These are phyloP conservation scores for Cygnus atratus DNA, from an alignment of 2,113 vertebrate genomes.

Conservation along the genomic window DNA sequence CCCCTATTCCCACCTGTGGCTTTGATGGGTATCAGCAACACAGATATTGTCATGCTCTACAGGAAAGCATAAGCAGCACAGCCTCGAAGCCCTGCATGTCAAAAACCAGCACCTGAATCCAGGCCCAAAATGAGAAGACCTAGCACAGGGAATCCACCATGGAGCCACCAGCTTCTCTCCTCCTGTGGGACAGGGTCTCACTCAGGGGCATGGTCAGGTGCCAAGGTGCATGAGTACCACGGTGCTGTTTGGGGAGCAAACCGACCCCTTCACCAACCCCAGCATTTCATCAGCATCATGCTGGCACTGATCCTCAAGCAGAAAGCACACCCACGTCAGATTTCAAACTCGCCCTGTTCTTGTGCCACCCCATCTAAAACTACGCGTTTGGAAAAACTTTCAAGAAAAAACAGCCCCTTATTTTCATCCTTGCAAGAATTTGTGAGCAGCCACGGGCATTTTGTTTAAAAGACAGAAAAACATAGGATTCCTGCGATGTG, in stretches of 20 bases:
- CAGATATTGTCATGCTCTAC: not conserved
- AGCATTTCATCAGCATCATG: not conserved
- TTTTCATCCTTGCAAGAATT: too few relatives aligned
- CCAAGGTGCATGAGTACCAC: accelerated
- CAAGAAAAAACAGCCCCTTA: not conserved
- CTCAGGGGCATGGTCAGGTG: not conserved
- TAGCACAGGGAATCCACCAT: not conserved
- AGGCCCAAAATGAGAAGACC: not conserved
- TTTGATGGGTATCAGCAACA: not conserved
- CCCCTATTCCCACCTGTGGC: not conserved
- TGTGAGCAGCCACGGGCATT: too few relatives aligned
- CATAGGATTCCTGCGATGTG: not conserved
- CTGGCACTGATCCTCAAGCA: not conserved
- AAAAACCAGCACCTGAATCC: not conserved
- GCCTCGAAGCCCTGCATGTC: not conserved
- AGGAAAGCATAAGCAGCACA: not conserved
- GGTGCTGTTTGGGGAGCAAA: not conserved
- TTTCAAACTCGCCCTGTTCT: not conserved
- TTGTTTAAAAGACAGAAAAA: not conserved
- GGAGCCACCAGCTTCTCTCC: not conserved
- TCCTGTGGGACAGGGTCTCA: not conserved
- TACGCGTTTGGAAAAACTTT: not conserved
- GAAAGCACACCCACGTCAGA: not conserved
- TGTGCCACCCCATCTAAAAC: not conserved
- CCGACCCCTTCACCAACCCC: not conserved